Base-by-base conservation (phyloP, 2,113 vertebrate genomes). In the Gavia stellata region DNA sequence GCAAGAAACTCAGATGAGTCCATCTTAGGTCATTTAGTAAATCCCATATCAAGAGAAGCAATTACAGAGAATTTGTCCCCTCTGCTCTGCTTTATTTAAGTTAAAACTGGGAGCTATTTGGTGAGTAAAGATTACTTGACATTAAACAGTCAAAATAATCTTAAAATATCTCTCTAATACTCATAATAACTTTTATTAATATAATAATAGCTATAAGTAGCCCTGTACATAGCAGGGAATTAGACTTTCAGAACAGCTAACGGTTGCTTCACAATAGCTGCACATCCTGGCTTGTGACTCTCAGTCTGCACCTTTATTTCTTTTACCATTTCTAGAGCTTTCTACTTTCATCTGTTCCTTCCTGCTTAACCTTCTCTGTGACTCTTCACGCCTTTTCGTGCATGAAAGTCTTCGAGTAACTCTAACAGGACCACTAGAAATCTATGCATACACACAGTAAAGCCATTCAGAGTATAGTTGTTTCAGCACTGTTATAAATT, bases 181-280 rank as follows among this genome's bases (percentile, higher is more conserved):
- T 67, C 23, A 42, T 11, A 50, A 49, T 45, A 62, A 40, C 14
- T 56, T 65, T 45, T 47, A 44, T 77, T 42, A 65, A 55, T 50
- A 25, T 17, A 63, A 61, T 52, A 56, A n/a, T 29, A 62, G 28
- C 53, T 79, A 31, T n/a, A 63, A 82, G 23, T 47, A 82, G 20
- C 26, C 5, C 6, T 47, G 20, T 40, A 4, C 36, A 23, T 8
- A 49, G 19, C 14, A 85, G 14, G 5, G 18, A 2, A 0, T 61
- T 68, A 52, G 44, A 68, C 49, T 88, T 92, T 83, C 63, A 77
- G 67, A 26, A 12, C 0, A 0, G 47, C 17, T 31, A 62, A n/a
- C 0, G 10, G 3, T 47, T 65, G 12, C 31, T 49, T 38, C 14
- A 31, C 4, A 14, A 21, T 4, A 62, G 70, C 33, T 56, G 53